phyloP scores from a whole-genome alignment of 30 jellyfish, hydroid and myxozoan genomes.

The Turritopsis rubra region DNA sequence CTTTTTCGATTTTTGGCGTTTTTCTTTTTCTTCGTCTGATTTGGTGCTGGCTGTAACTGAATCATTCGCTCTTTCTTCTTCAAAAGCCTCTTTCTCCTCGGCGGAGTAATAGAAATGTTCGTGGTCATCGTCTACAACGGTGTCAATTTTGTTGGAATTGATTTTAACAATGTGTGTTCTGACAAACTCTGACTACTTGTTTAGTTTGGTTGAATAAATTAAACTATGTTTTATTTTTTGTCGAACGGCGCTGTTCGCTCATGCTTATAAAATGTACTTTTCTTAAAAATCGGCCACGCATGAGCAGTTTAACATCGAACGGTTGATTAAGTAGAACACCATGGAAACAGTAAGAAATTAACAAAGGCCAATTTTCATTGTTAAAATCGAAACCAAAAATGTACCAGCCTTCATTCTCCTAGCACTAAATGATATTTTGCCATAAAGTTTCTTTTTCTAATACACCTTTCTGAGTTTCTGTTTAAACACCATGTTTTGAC shows the following conservation, averaged over 20 bases:
- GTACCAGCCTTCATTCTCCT: too few species aligned
- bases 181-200: not conserved
- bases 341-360: not conserved
- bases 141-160: not conserved
- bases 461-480: too few species aligned
- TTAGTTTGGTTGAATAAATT: not conserved
- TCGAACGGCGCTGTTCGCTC: not conserved
- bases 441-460: too few species aligned
- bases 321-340: not conserved
- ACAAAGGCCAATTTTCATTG: too few species aligned
- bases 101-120: conserved; percentile 13
- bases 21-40: not conserved
- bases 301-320: not conserved
- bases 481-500: too few species aligned
- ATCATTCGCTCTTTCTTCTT: not conserved
- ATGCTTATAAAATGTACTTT: not conserved
- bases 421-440: too few species aligned
- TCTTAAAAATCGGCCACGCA: not conserved
- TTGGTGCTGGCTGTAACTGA: not conserved
- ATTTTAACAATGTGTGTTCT: not conserved
- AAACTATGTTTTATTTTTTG: not conserved
- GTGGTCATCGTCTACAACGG: not conserved
- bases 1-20: conserved; percentile 13
- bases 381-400: too few species aligned
- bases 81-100: not conserved